Evolutionary conservation across 2,888 invertebrate species (phyloP).

Genomic region (Aplocera efformata): DNA sequence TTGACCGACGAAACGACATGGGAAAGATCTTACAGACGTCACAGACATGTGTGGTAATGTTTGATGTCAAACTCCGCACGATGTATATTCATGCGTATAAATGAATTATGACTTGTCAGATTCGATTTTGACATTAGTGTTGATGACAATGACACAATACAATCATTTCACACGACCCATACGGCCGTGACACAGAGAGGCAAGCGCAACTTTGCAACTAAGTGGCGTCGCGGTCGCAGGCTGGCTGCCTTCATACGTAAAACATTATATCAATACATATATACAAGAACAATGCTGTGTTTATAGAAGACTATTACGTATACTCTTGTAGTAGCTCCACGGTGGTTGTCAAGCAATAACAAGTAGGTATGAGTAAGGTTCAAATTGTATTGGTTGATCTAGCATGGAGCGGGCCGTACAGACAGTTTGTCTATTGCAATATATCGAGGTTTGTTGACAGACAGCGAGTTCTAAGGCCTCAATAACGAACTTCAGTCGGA

Average conservation of each 20-base stretch:
- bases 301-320: conserved; percentile 4
- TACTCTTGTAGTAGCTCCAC: conserved; percentile 9
- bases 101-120: no score
- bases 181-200: conserved; percentile 49
- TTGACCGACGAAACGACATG: no score
- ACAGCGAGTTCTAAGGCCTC: no score
- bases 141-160: conserved; percentile 27
- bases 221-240: conserved; percentile 47
- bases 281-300: conserved; percentile 28
- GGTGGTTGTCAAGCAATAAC: not conserved
- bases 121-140: conserved; percentile 1
- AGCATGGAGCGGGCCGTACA: no score
- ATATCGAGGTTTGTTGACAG: no score
- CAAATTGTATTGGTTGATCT: no score
- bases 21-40: not conserved
- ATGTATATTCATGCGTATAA: no score
- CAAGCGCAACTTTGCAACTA: conserved; percentile 54
- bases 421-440: no score
- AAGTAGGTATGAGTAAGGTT: no score
- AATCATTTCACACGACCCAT: conserved; percentile 46
- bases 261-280: conserved; percentile 41
- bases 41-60: not conserved
- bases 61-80: not conserved
- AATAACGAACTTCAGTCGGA: no score
- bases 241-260: conserved; percentile 67